A percentile compares a stretch with the other conserved stretches of the same genome.
Conservation (phyloP, 2,113 vertebrate species). For the Gallinago undulata region DNA sequence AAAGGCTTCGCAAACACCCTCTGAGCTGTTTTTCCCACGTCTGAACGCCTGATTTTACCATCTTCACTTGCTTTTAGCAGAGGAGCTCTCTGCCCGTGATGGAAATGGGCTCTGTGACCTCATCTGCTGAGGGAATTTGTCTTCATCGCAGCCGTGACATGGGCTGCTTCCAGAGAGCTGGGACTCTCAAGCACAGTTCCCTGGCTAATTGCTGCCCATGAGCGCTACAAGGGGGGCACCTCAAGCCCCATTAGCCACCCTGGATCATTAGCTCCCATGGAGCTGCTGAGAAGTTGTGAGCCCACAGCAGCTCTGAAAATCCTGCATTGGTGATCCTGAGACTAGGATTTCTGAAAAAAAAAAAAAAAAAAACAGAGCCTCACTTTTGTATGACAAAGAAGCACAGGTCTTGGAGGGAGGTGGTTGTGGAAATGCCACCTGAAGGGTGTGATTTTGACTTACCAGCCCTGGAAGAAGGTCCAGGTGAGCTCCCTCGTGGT, state of each 20-base stretch:
- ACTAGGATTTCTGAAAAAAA: background rate
- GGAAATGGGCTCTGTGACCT: background rate
- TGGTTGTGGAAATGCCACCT: background rate
- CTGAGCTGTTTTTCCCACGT: background rate
- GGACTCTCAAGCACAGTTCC: background rate
- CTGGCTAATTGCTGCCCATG: background rate
- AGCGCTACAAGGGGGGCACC: background rate
- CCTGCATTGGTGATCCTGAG: background rate
- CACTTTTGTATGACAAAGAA: no score
- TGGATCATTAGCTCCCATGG: background rate
- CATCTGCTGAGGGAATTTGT: background rate
- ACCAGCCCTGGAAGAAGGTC: background rate
- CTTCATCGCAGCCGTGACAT: background rate
- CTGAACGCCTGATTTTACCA: background rate
- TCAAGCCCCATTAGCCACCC: background rate
- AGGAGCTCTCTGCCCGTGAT: background rate
- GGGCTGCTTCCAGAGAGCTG: background rate
- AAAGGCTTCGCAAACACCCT: no score
- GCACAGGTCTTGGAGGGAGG: background rate
- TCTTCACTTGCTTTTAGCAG: background rate
- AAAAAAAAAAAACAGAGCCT: no score
- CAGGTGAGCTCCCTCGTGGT: background rate
- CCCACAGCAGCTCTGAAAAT: background rate
- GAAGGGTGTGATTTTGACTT: background rate
- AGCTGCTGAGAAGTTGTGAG: background rate